phyloP scores from a whole-genome alignment of 2,113 vertebrate species.

The Myotis brandtii region DNA sequence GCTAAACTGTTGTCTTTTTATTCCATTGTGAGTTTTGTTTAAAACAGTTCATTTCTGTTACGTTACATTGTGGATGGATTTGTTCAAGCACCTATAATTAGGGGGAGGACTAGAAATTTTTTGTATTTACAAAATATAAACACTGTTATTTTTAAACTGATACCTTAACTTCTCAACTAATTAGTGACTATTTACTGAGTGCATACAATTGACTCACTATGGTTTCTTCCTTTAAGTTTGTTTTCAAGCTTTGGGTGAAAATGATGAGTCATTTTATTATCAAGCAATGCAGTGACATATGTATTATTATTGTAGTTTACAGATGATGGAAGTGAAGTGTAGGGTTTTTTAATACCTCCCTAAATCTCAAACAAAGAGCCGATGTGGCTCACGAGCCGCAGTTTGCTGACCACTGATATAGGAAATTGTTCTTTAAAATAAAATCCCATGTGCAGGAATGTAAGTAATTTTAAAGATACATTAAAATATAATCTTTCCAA shows the following conservation, averaged over 20 bases:
- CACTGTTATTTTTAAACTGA: neutral
- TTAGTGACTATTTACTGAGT: neutral
- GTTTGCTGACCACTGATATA: no score
- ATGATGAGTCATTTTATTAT: neutral
- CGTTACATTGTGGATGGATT: neutral
- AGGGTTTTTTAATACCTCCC: neutral
- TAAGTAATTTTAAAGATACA: neutral
- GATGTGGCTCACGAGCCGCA: no score
- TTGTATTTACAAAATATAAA: neutral
- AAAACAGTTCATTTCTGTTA: neutral
- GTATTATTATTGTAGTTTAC: neutral
- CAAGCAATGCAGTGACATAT: accelerated
- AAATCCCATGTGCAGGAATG: neutral
- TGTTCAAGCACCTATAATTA: neutral
- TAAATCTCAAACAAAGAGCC: neutral
- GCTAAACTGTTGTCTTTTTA: neutral
- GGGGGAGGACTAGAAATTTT: neutral
- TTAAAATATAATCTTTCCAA: neutral
- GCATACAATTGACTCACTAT: neutral
- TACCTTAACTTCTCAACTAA: neutral
- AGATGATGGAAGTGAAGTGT: neutral
- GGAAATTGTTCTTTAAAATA: neutral
- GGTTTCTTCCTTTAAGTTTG: neutral
- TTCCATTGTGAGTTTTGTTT: neutral
- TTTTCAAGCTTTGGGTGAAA: neutral